phyloP scores from a whole-genome alignment of 1,140 invertebrate genomes.

The Temnothorax curvispinosus region DNA sequence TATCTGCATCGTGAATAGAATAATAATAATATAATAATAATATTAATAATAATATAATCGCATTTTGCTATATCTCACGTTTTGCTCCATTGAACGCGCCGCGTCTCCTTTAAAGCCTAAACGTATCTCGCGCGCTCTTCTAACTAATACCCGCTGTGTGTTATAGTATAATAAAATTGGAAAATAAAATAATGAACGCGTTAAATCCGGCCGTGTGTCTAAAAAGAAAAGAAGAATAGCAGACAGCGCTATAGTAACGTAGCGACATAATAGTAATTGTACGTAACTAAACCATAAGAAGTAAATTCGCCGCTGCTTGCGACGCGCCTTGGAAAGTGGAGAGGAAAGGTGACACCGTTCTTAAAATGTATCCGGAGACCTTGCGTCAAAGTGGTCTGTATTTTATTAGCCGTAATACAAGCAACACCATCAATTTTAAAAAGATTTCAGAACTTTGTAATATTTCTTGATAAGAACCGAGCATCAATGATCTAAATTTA shows the following conservation, averaged over 20 bases:
- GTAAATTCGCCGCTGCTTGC: constrained; percentile 68
- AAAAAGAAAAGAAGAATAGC: constrained; percentile 72
- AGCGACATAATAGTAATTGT: constrained; percentile 65
- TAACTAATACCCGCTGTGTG: constrained; percentile 80
- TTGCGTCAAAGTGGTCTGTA: not conserved
- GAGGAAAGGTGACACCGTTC: constrained; percentile 67
- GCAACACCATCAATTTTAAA: not conserved
- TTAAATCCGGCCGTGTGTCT: constrained; percentile 66
- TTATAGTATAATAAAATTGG: constrained; percentile 77
- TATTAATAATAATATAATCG: constrained; percentile 67
- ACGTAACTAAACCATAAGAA: constrained; percentile 69
- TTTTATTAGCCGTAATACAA: not conserved
- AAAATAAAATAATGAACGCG: constrained; percentile 77
- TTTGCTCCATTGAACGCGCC: constrained; percentile 33
- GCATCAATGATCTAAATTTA: not conserved
- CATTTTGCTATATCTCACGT: constrained; percentile 49
- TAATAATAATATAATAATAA: constrained; percentile 73
- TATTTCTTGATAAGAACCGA: not conserved
- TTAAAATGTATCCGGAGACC: constrained; percentile 31
- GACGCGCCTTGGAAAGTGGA: constrained; percentile 75
- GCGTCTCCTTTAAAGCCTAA: constrained; percentile 69
- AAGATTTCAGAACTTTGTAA: not conserved
- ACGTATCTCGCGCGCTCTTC: constrained; percentile 58
- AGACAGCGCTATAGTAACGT: constrained; percentile 67
- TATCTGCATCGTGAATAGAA: constrained; percentile 76